Conservation (phyloP, 1,140 invertebrate genomes). For the Brachionus paranguensis region DNA sequence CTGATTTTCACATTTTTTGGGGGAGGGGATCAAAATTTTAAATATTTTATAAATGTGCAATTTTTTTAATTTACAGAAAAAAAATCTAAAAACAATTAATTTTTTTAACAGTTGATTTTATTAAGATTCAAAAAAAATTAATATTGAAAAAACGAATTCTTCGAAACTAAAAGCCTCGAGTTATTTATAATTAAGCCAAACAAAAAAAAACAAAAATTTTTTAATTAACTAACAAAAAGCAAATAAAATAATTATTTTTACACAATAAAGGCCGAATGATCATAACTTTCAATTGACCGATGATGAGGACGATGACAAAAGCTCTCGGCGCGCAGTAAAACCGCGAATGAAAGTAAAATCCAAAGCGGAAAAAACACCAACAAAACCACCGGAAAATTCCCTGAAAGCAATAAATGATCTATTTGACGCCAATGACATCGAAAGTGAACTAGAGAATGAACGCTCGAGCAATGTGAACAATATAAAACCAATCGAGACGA, state of each 20-base stretch:
- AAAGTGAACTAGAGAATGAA: slow-evolving; percentile 25
- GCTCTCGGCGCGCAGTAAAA: background rate
- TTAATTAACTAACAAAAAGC: background rate
- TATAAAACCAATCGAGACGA: background rate
- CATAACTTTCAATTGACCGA: background rate
- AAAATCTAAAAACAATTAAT: too few species aligned
- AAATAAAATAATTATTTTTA: background rate
- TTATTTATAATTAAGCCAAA: background rate
- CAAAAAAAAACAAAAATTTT: background rate
- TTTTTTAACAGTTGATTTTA: too few species aligned
- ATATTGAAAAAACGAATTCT: too few species aligned
- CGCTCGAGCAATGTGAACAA: background rate
- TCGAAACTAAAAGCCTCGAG: too few species aligned
- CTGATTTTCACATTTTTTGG: too few species aligned
- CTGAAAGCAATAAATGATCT: background rate
- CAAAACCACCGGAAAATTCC: background rate
- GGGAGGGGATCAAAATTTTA: too few species aligned
- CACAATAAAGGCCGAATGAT: background rate
- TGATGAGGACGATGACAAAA: background rate
- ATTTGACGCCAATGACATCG: background rate
- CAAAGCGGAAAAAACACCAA: background rate
- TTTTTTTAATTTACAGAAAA: too few species aligned
- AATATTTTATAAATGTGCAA: too few species aligned
- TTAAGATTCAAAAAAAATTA: too few species aligned
- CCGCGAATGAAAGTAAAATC: background rate